These are phyloP conservation scores for Pipistrellus kuhlii DNA, from an alignment of 2,797 vertebrate genomes.

Conservation along the genomic window DNA sequence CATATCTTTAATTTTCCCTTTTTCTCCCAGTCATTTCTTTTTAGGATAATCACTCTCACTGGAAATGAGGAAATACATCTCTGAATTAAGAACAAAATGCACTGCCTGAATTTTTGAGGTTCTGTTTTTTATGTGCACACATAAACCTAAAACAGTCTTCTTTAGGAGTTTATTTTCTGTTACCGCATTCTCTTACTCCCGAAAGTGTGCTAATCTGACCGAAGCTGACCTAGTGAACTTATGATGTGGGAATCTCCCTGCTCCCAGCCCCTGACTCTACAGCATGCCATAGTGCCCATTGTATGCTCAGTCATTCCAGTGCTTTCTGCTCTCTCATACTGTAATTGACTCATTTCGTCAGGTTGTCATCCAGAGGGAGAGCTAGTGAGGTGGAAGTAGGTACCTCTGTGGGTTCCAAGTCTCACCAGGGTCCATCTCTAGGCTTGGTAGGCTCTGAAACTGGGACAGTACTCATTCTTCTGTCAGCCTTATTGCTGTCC, in stretches of 20 bases:
- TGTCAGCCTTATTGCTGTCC: neutral
- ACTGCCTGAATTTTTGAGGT: neutral
- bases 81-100: neutral
- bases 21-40: neutral
- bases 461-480: neutral
- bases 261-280: neutral
- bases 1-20: neutral
- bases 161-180: slow-evolving; percentile 16
- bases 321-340: neutral
- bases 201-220: neutral
- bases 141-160: neutral
- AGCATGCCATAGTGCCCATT: accelerated
- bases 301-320: neutral
- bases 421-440: neutral
- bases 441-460: neutral
- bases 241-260: neutral
- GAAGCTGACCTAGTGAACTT: neutral
- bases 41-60: neutral
- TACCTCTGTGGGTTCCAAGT: neutral
- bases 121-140: neutral
- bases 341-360: neutral
- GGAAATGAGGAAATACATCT: neutral
- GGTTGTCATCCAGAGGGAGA: neutral
- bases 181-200: neutral
- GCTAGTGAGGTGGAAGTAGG: neutral